Conservation (phyloP, 2,797 vertebrate species). For the Delichon dasypus region DNA sequence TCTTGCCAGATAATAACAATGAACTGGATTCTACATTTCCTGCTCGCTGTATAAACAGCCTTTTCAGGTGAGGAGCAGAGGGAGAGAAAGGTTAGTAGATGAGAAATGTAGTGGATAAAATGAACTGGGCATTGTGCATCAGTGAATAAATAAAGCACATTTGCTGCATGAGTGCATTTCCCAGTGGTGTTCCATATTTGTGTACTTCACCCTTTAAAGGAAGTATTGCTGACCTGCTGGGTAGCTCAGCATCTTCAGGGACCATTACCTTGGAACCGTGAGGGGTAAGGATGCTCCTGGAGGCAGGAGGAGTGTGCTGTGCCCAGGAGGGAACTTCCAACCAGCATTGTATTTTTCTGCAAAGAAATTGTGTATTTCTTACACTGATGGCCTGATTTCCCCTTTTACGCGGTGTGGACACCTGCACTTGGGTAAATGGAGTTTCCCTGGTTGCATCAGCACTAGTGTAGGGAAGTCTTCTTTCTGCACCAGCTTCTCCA, state of each 20-base stretch:
- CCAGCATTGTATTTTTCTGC: not conserved
- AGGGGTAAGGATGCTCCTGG: not conserved
- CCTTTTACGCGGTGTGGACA: not conserved
- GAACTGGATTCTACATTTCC: not conserved
- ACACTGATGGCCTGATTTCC: not conserved
- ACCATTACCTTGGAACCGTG: not conserved
- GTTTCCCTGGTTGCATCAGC: not conserved
- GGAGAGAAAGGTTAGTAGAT: not conserved
- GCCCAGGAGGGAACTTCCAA: not conserved
- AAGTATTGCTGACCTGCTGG: not conserved
- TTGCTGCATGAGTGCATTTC: not conserved
- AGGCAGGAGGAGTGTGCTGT: not conserved
- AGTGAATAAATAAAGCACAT: slow-evolving; percentile 1
- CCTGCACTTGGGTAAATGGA: not conserved
- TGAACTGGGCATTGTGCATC: not conserved
- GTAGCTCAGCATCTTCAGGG: not conserved
- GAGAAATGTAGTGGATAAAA: not conserved
- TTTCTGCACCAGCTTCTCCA: not conserved
- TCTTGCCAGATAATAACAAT: not conserved
- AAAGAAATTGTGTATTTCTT: not conserved
- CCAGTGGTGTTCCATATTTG: not conserved
- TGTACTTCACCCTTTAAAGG: not conserved
- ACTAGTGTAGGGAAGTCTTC: not conserved
- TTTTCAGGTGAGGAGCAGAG: not conserved
- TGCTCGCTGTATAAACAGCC: not conserved